These are phyloP conservation scores for Latrodectus hesperus DNA, from an alignment of 2,888 invertebrate species.

Conservation along the genomic window DNA sequence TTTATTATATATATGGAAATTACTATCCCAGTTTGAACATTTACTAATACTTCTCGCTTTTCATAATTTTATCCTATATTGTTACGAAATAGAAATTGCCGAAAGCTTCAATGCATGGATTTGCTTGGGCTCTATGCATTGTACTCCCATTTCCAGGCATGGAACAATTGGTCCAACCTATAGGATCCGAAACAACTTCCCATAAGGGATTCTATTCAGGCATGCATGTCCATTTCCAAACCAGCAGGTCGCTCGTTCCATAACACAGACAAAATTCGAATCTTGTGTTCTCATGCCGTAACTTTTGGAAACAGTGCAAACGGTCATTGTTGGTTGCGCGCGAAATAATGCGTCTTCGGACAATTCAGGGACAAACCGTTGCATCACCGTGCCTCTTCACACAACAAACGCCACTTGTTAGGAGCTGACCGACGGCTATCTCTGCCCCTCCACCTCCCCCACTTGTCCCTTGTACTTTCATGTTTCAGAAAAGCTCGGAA, in stretches of 20 bases:
- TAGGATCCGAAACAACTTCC: background rate
- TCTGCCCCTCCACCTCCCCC: background rate
- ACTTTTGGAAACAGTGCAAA: slow-evolving; percentile 12
- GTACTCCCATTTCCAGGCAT: background rate
- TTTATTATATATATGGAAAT: no score
- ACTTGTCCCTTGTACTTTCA: no score
- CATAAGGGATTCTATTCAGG: background rate
- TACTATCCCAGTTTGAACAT: no score
- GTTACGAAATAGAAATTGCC: no score
- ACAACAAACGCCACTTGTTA: slow-evolving; percentile 4
- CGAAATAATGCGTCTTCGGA: slow-evolving; percentile 14
- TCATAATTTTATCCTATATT: no score
- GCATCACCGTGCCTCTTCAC: slow-evolving; percentile 9
- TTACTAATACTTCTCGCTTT: no score
- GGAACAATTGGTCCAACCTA: background rate
- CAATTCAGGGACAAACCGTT: slow-evolving; percentile 15
- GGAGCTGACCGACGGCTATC: background rate
- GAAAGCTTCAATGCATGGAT: background rate
- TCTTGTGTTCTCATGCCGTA: background rate
- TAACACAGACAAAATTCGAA: background rate
- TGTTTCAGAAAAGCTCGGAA: background rate
- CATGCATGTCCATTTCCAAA: background rate
- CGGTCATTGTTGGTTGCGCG: slow-evolving; percentile 7
- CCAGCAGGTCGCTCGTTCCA: background rate
- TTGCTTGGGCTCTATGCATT: background rate